Base-by-base conservation (phyloP, 2,113 vertebrate species). In the Dasypus novemcinctus region DNA sequence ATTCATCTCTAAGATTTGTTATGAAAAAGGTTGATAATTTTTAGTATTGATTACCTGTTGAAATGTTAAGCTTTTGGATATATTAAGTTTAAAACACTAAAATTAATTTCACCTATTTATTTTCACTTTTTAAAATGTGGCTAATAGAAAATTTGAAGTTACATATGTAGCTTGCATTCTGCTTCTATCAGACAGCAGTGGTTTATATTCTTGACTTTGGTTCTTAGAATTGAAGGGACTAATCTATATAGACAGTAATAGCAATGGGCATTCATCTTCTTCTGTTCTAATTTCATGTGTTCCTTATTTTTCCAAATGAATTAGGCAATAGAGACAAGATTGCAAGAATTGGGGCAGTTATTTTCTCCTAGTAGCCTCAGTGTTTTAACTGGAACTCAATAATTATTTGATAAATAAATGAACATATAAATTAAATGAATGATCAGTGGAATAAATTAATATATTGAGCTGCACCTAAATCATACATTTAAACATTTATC, bases 261-360 rank as follows among this genome's bases (percentile, higher is more conserved):
- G 21, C 9, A 81, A 86, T 59, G 17, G 46, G 52, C 11, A n/a
- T 20, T 94, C 29, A 59, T n/a, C 17, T 66, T 49, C 38, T 59
- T 91, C 54, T 38, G 5, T 33, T 96, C 31, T 38, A 29, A 88
- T 78, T 71, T 88, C 20, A 18, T 43, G 0, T 43, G 25, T 14
- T 78, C 36, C 13, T 76, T 83, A 88, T n/a, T 84, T 96, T 90
- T 72, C 31, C 46, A 88, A 84, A 71, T 41, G 63, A 84, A 49
- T 71, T 57, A 71, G 10, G 11, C 10, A 36, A 33, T 52, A 14
- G n/a, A 87, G 25, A 81, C 69, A 79, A 85, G 33, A 79, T 31
- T 12, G 36, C 18, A 43, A 71, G 31, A 7, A 7, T 54, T 4
- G 0, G 11, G 64, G 8, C 31, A 79, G 72, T 29, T 52, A 91